These are phyloP conservation scores for Scaptomyza flava DNA, from an alignment of 2,888 invertebrate species.

Conservation along the genomic window DNA sequence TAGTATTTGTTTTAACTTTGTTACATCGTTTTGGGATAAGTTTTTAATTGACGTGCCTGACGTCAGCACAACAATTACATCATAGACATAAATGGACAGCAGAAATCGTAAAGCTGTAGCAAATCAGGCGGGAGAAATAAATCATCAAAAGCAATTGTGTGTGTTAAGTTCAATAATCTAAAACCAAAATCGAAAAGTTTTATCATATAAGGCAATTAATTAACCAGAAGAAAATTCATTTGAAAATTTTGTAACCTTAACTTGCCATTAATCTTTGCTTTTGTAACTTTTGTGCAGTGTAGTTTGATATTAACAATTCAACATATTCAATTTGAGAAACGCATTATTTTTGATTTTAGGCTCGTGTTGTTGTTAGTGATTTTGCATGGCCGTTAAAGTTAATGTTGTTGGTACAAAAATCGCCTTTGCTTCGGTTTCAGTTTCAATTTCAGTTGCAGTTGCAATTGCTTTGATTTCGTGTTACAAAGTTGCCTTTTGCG, in stretches of 20 bases:
- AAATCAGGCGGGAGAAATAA: constrained; percentile 18
- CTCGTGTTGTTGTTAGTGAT: constrained; percentile 43
- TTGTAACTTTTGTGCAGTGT: constrained; percentile 52
- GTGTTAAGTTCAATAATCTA: not conserved
- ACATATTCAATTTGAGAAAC: constrained; percentile 60
- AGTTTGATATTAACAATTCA: constrained; percentile 46
- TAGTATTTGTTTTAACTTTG: constrained; percentile 19
- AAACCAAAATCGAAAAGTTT: not conserved
- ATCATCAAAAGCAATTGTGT: constrained; percentile 20
- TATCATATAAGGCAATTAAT: not conserved
- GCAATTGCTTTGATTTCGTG: constrained; percentile 60
- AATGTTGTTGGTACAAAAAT: constrained; percentile 74
- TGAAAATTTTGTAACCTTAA: not conserved
- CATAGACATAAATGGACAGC: constrained; percentile 59
- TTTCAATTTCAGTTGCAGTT: constrained; percentile 42
- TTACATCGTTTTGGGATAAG: constrained; percentile 22
- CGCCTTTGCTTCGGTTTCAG: constrained; percentile 52
- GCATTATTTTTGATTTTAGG: constrained; percentile 57
- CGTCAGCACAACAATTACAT: constrained; percentile 77
- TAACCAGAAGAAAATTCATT: not conserved
- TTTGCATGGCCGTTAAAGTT: constrained; percentile 72
- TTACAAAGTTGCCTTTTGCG: constrained; percentile 64
- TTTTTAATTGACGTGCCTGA: constrained; percentile 62
- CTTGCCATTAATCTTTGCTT: not conserved
- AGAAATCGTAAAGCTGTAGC: constrained; percentile 12